Evolutionary conservation across 1,140 invertebrate species (phyloP).

Genomic region (Tetragnatha versicolor): DNA sequence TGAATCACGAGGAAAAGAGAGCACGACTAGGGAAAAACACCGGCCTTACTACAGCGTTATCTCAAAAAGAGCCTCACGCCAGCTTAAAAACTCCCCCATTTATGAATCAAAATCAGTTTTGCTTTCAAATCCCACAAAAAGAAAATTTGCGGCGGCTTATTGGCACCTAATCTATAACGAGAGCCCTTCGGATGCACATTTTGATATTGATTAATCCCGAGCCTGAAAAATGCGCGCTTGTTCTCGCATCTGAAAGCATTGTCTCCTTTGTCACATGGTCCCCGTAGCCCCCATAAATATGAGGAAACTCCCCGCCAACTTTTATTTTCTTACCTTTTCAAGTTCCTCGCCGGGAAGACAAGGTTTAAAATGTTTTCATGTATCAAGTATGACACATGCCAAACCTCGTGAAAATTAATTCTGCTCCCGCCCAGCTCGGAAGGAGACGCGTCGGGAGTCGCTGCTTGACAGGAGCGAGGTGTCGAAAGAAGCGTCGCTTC

Average conservation of each 20-base stretch:
- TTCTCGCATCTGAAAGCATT: slow-evolving; percentile 17
- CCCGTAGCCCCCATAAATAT: slow-evolving; percentile 25
- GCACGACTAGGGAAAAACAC: too few species aligned
- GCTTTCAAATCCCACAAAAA: too few species aligned
- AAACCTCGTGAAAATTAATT: slow-evolving; percentile 51
- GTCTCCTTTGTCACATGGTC: slow-evolving; percentile 30
- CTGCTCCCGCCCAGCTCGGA: slow-evolving; percentile 19
- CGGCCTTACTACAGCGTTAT: too few species aligned
- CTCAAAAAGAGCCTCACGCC: too few species aligned
- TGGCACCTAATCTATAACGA: not conserved
- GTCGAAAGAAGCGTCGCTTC: slow-evolving; percentile 19
- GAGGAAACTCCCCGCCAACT: slow-evolving; percentile 26
- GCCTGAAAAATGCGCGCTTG: slow-evolving; percentile 15
- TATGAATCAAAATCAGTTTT: too few species aligned
- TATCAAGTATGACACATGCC: slow-evolving; percentile 49
- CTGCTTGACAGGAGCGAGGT: slow-evolving; percentile 20
- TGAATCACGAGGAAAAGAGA: too few species aligned
- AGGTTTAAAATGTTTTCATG: slow-evolving; percentile 52
- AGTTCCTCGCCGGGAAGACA: slow-evolving; percentile 25
- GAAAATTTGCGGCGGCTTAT: not conserved
- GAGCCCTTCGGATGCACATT: not conserved
- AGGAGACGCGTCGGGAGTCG: not conserved
- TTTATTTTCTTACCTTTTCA: slow-evolving; percentile 43
- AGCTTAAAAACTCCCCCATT: too few species aligned
- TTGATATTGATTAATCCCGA: slow-evolving; percentile 38